These are phyloP conservation scores for Dolichoris vasculosae DNA, from an alignment of 1,140 invertebrate genomes.

Conservation along the genomic window DNA sequence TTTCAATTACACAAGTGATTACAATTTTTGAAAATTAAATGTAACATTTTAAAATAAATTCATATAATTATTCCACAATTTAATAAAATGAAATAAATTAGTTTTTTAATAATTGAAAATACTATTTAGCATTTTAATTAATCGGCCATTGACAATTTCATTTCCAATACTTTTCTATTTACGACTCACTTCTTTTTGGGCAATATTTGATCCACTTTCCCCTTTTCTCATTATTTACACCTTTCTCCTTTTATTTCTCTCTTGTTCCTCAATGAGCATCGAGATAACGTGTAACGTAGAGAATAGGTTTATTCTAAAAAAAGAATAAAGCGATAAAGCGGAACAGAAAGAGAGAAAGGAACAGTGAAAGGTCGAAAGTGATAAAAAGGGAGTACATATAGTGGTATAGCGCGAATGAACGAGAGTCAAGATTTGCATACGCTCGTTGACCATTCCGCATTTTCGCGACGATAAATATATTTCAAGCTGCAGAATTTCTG, in stretches of 20 bases:
- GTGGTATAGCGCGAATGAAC: slow-evolving; percentile 26
- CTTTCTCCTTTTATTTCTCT: neutral
- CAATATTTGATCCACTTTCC: neutral
- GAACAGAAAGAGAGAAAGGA: slow-evolving; percentile 9
- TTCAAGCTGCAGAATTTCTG: slow-evolving; percentile 59
- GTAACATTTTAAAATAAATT: no score
- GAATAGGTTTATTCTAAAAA: slow-evolving; percentile 29
- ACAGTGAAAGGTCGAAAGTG: slow-evolving; percentile 16
- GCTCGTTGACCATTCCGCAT: slow-evolving; percentile 58
- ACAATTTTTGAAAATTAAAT: no score
- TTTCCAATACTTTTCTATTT: neutral
- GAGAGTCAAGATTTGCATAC: slow-evolving; percentile 64
- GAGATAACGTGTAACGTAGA: neutral
- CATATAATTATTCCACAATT: no score
- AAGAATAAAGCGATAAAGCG: neutral
- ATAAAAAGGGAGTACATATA: slow-evolving; percentile 43
- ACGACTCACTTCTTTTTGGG: neutral
- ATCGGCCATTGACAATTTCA: neutral
- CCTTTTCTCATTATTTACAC: neutral
- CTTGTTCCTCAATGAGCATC: neutral
- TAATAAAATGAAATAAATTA: no score
- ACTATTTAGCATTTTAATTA: no score
- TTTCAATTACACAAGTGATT: no score
- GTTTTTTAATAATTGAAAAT: no score
- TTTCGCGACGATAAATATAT: slow-evolving; percentile 65